These are phyloP conservation scores for Xylocopa sonorina DNA, from an alignment of 1,140 invertebrate genomes.

Conservation along the genomic window DNA sequence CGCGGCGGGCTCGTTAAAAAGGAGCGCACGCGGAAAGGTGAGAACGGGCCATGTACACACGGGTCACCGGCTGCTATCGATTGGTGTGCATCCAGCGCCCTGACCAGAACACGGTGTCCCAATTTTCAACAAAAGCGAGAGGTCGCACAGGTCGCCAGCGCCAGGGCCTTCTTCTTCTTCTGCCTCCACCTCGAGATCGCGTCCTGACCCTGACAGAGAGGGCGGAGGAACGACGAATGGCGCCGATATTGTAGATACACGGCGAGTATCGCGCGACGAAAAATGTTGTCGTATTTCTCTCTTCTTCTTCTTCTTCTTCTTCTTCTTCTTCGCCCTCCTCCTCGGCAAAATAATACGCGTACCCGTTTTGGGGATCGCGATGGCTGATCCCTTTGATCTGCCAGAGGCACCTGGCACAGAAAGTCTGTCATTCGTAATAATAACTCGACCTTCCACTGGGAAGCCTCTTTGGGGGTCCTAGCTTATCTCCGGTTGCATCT, in stretches of 20 bases:
- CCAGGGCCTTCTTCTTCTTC: not conserved
- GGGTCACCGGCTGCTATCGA: slow-evolving; percentile 55
- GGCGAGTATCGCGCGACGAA: no score
- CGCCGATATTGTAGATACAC: no score
- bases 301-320: no score
- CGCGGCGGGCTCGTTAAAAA: not conserved
- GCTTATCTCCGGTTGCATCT: slow-evolving; percentile 75
- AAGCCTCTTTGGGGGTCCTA: slow-evolving; percentile 66
- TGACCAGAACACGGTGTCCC: slow-evolving; percentile 54
- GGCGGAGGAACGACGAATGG: not conserved
- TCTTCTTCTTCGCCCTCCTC: no score
- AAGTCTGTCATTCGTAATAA: slow-evolving; percentile 72
- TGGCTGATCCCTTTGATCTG: slow-evolving; percentile 61
- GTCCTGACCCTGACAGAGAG: not conserved
- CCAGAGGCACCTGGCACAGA: slow-evolving; percentile 67
- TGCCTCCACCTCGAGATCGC: slow-evolving; percentile 19
- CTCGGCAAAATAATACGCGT: slow-evolving; percentile 58
- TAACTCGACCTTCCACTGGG: slow-evolving; percentile 69
- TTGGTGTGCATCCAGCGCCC: slow-evolving; percentile 41
- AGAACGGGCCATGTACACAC: slow-evolving; percentile 35
- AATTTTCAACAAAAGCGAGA: slow-evolving; percentile 52
- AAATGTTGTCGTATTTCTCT: no score
- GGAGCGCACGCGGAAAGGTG: slow-evolving; percentile 45
- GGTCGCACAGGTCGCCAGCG: not conserved
- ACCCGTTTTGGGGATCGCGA: slow-evolving; percentile 34